Conservation (phyloP, 2,797 vertebrate species). For the Enteromius fasciolatus region DNA sequence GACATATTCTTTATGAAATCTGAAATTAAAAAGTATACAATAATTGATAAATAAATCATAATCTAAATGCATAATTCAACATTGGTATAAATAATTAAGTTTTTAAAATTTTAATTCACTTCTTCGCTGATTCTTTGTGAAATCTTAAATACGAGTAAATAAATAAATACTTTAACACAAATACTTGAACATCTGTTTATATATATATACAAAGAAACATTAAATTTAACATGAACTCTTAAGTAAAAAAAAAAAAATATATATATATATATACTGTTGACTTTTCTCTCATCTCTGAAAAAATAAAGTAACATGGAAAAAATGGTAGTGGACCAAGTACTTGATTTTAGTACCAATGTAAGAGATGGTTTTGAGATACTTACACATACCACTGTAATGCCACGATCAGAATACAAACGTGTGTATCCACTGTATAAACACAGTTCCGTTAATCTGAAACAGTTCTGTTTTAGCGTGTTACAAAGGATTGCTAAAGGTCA, state of each 20-base stretch:
- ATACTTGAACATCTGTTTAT: no score
- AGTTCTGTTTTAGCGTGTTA: neutral
- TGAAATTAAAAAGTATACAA: neutral
- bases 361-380: neutral
- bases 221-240: no score
- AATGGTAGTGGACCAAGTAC: neutral
- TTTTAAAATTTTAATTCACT: neutral
- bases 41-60: neutral
- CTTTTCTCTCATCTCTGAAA: neutral
- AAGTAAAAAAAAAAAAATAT: no score
- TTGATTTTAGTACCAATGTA: slow-evolving; percentile 15
- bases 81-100: neutral
- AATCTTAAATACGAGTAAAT: no score
- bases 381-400: neutral
- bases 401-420: neutral
- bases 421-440: neutral
- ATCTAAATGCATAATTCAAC: no score
- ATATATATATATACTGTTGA: no score
- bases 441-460: neutral
- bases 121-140: no score
- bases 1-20: neutral
- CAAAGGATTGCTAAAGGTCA: neutral
- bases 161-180: no score
- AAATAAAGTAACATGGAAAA: neutral
- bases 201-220: no score